These are phyloP conservation scores for Cairina moschata DNA, from an alignment of 2,113 vertebrate genomes.

Conservation along the genomic window DNA sequence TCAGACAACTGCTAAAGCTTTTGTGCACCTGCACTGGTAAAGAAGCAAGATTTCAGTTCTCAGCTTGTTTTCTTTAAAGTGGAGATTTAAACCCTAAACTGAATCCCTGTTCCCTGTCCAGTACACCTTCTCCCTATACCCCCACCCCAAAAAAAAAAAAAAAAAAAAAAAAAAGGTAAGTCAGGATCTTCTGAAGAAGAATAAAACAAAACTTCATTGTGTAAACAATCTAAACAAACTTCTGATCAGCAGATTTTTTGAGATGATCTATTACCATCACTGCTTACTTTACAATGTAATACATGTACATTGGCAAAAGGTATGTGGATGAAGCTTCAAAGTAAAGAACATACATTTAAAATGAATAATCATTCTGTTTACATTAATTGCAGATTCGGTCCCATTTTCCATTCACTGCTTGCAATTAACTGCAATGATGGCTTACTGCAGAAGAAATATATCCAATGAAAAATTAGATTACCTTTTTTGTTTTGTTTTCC, in stretches of 20 bases:
- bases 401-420: conserved; percentile 2
- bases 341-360: neutral
- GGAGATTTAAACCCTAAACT: neutral
- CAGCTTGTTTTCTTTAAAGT: neutral
- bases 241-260: neutral
- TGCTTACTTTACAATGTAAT: neutral
- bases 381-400: neutral
- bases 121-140: no score
- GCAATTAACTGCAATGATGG: conserved; percentile 23
- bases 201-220: neutral
- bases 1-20: neutral
- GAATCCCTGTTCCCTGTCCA: no score
- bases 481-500: neutral
- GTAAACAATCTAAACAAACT: neutral
- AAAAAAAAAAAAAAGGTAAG: neutral
- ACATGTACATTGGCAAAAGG: neutral
- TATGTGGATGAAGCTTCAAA: neutral
- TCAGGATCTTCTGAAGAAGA: neutral
- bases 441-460: neutral
- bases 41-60: neutral
- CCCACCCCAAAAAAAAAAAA: no score
- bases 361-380: conserved; percentile 2
- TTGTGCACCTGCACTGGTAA: neutral
- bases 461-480: neutral
- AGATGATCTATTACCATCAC: neutral